A percentile compares a stretch with the other conserved stretches of the same genome.
These are phyloP conservation scores for Odontamblyopus rebecca DNA, from an alignment of 2,797 vertebrate species.

Conservation along the genomic window DNA sequence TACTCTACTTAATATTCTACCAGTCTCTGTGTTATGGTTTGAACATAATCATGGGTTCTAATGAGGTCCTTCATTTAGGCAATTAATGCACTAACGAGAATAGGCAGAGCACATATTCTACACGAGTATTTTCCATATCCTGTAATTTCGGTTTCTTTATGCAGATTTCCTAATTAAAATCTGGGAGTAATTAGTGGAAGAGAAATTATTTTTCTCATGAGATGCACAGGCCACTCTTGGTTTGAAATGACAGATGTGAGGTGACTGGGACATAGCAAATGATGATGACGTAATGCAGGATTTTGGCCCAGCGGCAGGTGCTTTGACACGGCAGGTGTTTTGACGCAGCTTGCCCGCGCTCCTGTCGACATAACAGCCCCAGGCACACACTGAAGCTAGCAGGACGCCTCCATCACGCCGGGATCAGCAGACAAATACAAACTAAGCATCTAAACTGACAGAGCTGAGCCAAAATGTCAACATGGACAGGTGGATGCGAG, in stretches of 20 bases:
- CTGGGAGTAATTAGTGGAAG: background rate
- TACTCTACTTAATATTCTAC: constrained; percentile 2
- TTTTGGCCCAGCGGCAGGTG: constrained; percentile 30
- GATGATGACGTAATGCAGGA: constrained; percentile 7
- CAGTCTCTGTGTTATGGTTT: constrained; percentile 28
- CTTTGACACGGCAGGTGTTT: constrained; percentile 28
- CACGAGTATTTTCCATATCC: constrained; percentile 10
- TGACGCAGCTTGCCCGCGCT: constrained; percentile 2
- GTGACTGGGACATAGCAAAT: constrained; percentile 10
- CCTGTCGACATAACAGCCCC: constrained; percentile 20
- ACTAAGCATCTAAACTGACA: background rate
- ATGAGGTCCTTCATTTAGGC: constrained; percentile 38
- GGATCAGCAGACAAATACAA: background rate
- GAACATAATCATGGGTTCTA: constrained; percentile 26
- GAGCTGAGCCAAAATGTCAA: background rate
- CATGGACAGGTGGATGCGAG: background rate
- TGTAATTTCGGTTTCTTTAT: constrained; percentile 3
- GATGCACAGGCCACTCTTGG: background rate
- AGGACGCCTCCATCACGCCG: constrained; percentile 3
- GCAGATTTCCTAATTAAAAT: constrained; percentile 30
- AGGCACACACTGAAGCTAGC: constrained; percentile 13
- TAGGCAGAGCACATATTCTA: constrained; percentile 21
- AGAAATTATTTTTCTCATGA: constrained; percentile 6
- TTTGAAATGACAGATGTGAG: constrained; percentile 3
- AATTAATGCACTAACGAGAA: constrained; percentile 46